phyloP scores from a whole-genome alignment of 1,140 invertebrate species.

The Drosophila tani region DNA sequence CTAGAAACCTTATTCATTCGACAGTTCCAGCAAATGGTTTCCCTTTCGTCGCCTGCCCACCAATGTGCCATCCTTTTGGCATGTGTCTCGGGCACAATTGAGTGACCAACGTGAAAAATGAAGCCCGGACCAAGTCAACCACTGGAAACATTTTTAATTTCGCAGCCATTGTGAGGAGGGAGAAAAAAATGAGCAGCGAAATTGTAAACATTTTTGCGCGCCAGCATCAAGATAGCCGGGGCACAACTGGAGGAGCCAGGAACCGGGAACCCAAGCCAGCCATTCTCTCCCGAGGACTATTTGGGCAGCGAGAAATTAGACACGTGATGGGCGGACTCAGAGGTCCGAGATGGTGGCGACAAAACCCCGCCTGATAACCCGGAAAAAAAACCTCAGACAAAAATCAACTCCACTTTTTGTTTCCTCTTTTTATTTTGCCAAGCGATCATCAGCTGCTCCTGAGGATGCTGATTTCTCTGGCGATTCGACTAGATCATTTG shows the following conservation, averaged over 20 bases:
- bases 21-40: constrained; percentile 21
- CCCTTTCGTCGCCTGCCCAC: constrained; percentile 24
- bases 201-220: constrained; percentile 83
- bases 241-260: constrained; percentile 26
- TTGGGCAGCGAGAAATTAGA: constrained; percentile 80
- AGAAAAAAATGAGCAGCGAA: constrained; percentile 64
- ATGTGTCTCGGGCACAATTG: constrained; percentile 76
- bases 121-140: constrained; percentile 53
- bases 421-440: constrained; percentile 6
- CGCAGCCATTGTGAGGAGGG: constrained; percentile 58
- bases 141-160: constrained; percentile 76
- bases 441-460: constrained; percentile 63
- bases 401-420: constrained; percentile 51
- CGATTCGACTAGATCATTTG: constrained; percentile 56
- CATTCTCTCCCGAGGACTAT: constrained; percentile 65
- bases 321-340: constrained; percentile 64
- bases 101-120: constrained; percentile 82
- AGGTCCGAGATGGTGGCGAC: constrained; percentile 64
- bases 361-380: constrained; percentile 68
- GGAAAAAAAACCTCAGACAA: constrained; percentile 27
- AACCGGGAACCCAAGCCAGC: constrained; percentile 27
- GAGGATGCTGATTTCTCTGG: constrained; percentile 23
- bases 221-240: constrained; percentile 72
- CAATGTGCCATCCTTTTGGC: constrained; percentile 66
- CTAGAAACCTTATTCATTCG: constrained; percentile 16